Conservation (phyloP, 2,797 vertebrate species). For the Micromesistius poutassou region DNA sequence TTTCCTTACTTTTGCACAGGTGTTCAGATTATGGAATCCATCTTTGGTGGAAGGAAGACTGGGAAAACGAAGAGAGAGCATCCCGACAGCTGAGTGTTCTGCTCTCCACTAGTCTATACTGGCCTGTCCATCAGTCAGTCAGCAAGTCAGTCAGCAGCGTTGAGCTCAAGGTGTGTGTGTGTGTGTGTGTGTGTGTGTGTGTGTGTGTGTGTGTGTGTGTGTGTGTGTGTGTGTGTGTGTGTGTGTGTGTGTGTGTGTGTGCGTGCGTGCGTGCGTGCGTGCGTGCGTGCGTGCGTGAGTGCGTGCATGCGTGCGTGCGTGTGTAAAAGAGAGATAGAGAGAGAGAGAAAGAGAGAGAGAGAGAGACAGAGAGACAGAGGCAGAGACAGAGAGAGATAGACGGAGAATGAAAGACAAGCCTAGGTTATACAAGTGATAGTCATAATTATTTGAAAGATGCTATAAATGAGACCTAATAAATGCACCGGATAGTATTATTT, state of each 20-base stretch:
- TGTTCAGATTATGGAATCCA: slow-evolving; percentile 27
- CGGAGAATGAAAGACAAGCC: background rate
- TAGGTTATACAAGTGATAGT: background rate
- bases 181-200: slow-evolving; percentile 17
- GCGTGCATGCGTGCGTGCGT: no score
- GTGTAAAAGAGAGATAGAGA: background rate
- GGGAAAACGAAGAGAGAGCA: slow-evolving; percentile 35
- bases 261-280: background rate
- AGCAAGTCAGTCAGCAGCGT: slow-evolving; percentile 52
- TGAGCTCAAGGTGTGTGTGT: slow-evolving; percentile 29
- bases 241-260: background rate
- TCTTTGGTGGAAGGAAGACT: slow-evolving; percentile 29
- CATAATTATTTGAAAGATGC: background rate
- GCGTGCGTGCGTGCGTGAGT: no score
- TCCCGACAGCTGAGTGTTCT: slow-evolving; percentile 46
- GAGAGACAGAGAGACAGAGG: slow-evolving; percentile 6
- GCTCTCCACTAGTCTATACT: slow-evolving; percentile 39
- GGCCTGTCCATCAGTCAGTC: slow-evolving; percentile 61
- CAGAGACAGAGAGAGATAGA: background rate
- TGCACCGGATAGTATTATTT: background rate
- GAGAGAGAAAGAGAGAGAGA: slow-evolving; percentile 24
- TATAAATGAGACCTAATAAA: background rate
- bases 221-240: no score
- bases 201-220: background rate
- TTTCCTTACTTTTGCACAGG: slow-evolving; percentile 35